phyloP scores from a whole-genome alignment of 2,113 vertebrate species.

The Balaenoptera acutorostrata region DNA sequence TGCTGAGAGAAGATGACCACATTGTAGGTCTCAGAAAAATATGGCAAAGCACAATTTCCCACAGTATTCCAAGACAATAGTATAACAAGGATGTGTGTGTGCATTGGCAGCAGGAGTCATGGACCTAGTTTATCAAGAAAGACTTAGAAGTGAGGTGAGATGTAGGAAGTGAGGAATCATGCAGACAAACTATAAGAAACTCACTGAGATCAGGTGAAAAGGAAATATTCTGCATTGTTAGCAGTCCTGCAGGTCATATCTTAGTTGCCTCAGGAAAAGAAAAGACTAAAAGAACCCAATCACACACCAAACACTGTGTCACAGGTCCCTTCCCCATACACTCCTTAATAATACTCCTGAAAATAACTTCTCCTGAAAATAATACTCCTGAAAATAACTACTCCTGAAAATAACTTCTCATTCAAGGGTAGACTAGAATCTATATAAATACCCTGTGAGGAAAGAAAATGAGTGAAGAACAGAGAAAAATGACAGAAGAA shows the following conservation, averaged over 20 bases:
- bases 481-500: not conserved
- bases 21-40: not conserved
- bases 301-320: not conserved
- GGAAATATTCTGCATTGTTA: not conserved
- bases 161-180: not conserved
- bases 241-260: not conserved
- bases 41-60: not conserved
- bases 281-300: not conserved
- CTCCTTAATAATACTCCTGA: not conserved
- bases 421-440: not conserved
- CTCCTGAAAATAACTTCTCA: not conserved
- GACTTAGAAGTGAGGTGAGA: not conserved
- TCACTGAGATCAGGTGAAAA: not conserved
- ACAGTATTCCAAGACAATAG: not conserved
- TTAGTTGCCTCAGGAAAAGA: not conserved
- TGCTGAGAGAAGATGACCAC: not conserved
- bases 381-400: not conserved
- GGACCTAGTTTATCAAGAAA: not conserved
- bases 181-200: not conserved
- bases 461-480: not conserved
- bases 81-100: not conserved
- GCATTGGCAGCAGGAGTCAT: not conserved
- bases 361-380: not conserved
- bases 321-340: not conserved
- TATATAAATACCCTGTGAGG: not conserved